Evolutionary conservation across 2,797 vertebrate species (phyloP).

Genomic region (Fringilla coelebs): DNA sequence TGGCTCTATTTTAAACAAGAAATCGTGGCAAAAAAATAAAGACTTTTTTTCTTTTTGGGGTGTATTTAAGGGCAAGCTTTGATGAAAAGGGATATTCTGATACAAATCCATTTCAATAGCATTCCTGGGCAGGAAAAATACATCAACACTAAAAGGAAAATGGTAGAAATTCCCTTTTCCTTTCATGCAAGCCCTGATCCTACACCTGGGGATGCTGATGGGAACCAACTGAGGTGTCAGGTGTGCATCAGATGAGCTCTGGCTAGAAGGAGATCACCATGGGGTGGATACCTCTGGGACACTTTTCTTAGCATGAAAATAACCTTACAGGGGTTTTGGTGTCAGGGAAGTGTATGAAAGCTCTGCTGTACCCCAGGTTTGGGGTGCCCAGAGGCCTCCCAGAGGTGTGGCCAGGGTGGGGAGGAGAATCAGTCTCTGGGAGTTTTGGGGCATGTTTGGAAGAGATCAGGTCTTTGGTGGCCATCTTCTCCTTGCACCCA

Average conservation of each 20-base stretch:
- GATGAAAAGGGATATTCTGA: background rate
- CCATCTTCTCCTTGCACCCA: background rate
- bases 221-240: background rate
- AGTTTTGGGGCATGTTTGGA: background rate
- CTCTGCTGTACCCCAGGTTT: background rate
- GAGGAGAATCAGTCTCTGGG: background rate
- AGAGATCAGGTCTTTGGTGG: background rate
- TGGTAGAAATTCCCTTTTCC: background rate
- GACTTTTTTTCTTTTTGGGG: background rate
- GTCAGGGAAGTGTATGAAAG: background rate
- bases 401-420: background rate
- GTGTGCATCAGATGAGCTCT: background rate
- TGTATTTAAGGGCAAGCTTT: background rate
- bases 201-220: background rate
- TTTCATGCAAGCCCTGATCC: background rate
- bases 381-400: background rate
- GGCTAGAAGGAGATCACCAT: fast-evolving
- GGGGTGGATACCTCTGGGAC: background rate
- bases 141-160: background rate
- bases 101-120: background rate
- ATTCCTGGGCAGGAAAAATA: background rate
- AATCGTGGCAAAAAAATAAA: background rate
- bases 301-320: background rate
- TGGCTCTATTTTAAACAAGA: conserved; percentile 26
- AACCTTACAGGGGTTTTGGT: background rate